phyloP scores from a whole-genome alignment of 35 echinoderm and acorn worm genomes.

The Apostichopus parvimensis region DNA sequence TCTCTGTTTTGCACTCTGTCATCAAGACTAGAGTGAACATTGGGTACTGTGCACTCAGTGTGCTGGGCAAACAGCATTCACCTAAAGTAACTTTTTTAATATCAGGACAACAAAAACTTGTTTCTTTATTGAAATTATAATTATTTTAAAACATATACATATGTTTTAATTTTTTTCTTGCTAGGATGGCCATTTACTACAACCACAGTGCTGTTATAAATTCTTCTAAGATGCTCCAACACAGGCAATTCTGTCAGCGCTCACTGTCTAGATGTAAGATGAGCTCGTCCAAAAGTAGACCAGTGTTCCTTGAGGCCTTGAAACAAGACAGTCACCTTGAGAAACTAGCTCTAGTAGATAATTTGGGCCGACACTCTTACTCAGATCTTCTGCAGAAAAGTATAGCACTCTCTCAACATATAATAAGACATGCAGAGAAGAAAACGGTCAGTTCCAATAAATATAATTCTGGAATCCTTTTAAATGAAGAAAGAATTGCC shows the following conservation, averaged over 20 bases:
- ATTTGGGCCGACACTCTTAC: conserved; percentile 73
- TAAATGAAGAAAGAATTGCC: conserved; percentile 84
- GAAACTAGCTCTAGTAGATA: conserved; percentile 73
- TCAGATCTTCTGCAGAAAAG: conserved; percentile 65
- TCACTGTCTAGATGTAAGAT: neutral
- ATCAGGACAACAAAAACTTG: too few relatives aligned
- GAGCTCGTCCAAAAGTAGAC: conserved; percentile 22
- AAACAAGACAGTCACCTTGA: conserved; percentile 54
- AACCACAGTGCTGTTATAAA: neutral
- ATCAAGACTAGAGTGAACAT: too few relatives aligned
- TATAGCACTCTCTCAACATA: conserved; percentile 57
- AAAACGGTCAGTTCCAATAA: conserved; percentile 31
- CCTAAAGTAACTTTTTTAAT: too few relatives aligned
- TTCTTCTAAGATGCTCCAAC: neutral
- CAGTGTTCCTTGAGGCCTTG: conserved; percentile 76
- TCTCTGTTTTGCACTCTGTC: too few relatives aligned
- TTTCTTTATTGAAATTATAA: too few relatives aligned
- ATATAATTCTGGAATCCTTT: conserved; percentile 62
- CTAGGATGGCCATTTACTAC: neutral
- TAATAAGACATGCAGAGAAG: conserved; percentile 61
- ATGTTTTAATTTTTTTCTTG: neutral
- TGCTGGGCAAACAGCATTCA: too few relatives aligned
- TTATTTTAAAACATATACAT: too few relatives aligned
- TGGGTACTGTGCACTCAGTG: too few relatives aligned
- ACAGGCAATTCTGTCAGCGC: neutral